Conservation (phyloP, 2,797 vertebrate genomes). For the Sus cebifrons region DNA sequence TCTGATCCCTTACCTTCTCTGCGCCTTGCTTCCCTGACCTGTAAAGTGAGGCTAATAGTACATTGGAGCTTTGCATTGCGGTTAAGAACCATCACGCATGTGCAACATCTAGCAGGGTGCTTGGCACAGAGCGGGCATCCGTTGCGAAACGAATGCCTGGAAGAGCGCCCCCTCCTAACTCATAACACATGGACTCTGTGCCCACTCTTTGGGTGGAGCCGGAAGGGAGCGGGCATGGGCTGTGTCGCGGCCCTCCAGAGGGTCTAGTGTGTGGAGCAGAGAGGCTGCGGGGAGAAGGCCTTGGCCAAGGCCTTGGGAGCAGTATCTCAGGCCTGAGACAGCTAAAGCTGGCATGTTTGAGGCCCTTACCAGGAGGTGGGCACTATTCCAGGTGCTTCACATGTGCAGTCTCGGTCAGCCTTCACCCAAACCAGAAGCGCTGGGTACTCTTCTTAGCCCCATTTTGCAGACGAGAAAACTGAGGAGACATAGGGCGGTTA, state of each 20-base stretch:
- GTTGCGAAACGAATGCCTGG: neutral
- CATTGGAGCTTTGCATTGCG: neutral
- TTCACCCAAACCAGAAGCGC: neutral
- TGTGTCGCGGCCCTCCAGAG: neutral
- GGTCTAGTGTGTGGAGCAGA: neutral
- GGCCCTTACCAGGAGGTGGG: neutral
- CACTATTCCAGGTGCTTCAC: neutral
- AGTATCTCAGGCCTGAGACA: neutral
- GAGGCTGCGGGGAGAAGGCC: neutral
- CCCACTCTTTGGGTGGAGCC: neutral
- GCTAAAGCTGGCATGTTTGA: neutral
- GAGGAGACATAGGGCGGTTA: neutral
- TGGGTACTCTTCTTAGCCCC: neutral
- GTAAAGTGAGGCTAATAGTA: neutral
- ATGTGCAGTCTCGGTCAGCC: neutral
- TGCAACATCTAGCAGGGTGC: neutral
- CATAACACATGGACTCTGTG: neutral
- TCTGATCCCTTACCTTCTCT: conserved; percentile 1
- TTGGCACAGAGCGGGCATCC: neutral
- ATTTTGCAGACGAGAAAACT: conserved; percentile 2
- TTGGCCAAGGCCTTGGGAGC: neutral
- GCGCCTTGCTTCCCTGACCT: neutral
- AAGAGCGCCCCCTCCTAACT: neutral
- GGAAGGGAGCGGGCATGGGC: neutral
- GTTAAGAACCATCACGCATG: neutral